Evolutionary conservation across 2,113 vertebrate genomes (phyloP).

Genomic region (Ceyx margarethae): DNA sequence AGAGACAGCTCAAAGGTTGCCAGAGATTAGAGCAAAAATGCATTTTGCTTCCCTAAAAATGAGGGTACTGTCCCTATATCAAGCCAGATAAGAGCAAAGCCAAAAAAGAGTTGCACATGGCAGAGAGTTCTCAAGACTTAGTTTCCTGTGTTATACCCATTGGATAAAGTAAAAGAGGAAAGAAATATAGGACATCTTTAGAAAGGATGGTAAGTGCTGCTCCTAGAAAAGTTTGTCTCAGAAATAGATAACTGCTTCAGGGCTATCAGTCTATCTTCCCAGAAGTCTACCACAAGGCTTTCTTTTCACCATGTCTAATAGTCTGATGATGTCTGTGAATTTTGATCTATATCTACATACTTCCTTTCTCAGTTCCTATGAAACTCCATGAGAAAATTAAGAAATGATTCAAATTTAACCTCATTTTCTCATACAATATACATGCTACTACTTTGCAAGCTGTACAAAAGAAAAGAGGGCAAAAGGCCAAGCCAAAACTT

Average conservation of each 20-base stretch:
- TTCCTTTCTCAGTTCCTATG: neutral
- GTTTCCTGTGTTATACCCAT: neutral
- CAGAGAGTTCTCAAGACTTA: neutral
- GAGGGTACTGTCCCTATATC: accelerated
- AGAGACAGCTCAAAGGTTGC: neutral
- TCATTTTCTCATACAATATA: neutral
- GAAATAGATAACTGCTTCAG: neutral
- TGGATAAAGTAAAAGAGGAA: neutral
- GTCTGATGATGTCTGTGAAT: neutral
- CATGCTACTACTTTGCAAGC: neutral
- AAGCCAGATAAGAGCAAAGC: neutral
- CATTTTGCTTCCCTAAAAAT: neutral
- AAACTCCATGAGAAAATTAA: neutral
- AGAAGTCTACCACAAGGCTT: neutral
- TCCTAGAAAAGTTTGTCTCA: neutral
- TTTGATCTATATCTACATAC: neutral
- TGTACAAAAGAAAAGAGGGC: neutral
- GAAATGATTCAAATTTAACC: neutral
- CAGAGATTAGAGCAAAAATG: neutral
- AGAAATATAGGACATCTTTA: neutral
- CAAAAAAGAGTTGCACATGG: neutral
- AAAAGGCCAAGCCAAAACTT: neutral
- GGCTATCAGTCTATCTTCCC: neutral
- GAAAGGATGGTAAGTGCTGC: neutral
- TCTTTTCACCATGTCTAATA: neutral